Conservation (phyloP, 2,888 invertebrate species). For the Arctia plantaginis region DNA sequence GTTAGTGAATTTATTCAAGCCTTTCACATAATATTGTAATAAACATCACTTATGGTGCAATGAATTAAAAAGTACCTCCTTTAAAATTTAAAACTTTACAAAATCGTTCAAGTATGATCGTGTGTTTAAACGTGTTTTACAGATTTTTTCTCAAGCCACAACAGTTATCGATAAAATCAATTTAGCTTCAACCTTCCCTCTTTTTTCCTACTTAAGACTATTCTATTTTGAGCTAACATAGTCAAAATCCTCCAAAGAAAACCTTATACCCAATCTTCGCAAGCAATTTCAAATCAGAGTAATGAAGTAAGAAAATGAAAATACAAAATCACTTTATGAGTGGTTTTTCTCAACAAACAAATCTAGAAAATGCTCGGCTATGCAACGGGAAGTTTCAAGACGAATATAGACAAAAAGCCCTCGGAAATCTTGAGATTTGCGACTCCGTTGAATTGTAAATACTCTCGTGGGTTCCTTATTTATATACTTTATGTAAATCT, state of each 20-base stretch:
- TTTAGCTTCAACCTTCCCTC: neutral
- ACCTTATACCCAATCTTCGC: constrained; percentile 9
- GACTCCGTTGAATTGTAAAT: constrained; percentile 46
- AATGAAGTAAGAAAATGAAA: constrained; percentile 59
- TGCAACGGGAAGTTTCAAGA: constrained; percentile 54
- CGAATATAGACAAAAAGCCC: constrained; percentile 59
- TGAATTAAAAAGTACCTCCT: too few species aligned
- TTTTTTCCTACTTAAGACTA: neutral
- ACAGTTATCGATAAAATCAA: neutral
- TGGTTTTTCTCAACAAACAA: constrained; percentile 60
- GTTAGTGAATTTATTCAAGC: too few species aligned
- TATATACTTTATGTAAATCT: constrained; percentile 43
- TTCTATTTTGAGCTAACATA: neutral
- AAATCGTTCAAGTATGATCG: too few species aligned
- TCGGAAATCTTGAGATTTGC: constrained; percentile 54
- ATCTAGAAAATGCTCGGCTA: constrained; percentile 57
- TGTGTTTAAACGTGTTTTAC: too few species aligned
- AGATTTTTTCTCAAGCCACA: neutral
- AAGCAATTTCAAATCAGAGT: constrained; percentile 45
- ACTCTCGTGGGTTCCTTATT: constrained; percentile 47
- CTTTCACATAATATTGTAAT: too few species aligned
- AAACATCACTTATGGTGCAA: too few species aligned
- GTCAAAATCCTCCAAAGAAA: constrained; percentile 14
- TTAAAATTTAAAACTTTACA: too few species aligned
- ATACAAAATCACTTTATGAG: constrained; percentile 53